These are phyloP conservation scores for Lathronympha strigana DNA, from an alignment of 2,888 invertebrate genomes.

Conservation along the genomic window DNA sequence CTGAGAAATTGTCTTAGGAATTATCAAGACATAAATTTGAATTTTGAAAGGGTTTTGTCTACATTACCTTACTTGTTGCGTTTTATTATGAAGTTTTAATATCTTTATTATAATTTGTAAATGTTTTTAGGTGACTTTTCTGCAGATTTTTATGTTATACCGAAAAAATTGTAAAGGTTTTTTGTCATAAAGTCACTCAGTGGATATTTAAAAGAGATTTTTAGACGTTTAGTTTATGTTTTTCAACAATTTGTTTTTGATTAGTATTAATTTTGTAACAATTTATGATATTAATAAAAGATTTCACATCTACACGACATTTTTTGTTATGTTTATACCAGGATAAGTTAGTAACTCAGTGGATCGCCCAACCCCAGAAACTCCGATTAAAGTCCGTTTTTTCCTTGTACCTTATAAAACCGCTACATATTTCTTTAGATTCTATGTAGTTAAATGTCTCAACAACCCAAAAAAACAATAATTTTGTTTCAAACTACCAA, in stretches of 20 bases:
- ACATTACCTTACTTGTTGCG: conserved; percentile 2
- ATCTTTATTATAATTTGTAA: conserved; percentile 1
- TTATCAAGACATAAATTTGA: not conserved
- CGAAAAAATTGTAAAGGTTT: too few relatives aligned
- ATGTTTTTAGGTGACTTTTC: conserved; percentile 5
- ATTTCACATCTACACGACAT: conserved; percentile 10
- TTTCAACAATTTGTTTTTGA: conserved; percentile 3
- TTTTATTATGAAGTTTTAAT: conserved; percentile 2
- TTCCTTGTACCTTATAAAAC: conserved; percentile 1
- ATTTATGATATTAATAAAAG: too few relatives aligned
- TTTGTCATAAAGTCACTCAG: conserved; percentile 11
- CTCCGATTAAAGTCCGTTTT: conserved; percentile 3
- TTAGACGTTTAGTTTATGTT: not conserved
- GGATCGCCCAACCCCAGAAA: conserved; percentile 13
- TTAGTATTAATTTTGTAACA: not conserved
- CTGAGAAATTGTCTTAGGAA: conserved; percentile 15
- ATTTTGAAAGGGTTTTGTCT: conserved; percentile 6
- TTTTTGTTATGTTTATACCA: conserved; percentile 16
- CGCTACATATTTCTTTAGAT: not conserved
- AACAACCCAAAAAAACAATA: not conserved
- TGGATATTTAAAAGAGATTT: conserved; percentile 5
- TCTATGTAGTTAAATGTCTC: not conserved
- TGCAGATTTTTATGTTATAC: too few relatives aligned
- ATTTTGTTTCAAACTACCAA: not conserved
- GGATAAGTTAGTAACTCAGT: conserved; percentile 21